phyloP scores from a whole-genome alignment of 1,140 invertebrate species.

The Calycopis cecrops region DNA sequence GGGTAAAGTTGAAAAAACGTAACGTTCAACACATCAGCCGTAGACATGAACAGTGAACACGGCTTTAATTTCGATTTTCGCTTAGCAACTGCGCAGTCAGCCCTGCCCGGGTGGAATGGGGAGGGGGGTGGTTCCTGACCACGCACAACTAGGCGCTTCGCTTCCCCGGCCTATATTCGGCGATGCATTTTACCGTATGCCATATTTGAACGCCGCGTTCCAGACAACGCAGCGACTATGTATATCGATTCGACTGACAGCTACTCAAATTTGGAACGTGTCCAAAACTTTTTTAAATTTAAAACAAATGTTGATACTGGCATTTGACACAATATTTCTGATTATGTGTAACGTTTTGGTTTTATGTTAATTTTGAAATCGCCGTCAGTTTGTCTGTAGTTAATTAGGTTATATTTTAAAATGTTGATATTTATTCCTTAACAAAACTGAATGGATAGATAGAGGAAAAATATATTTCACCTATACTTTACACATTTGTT shows the following conservation, averaged over 20 bases:
- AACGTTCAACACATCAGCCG: no score
- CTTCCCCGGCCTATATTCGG: constrained; percentile 67
- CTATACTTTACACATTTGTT: no score
- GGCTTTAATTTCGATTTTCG: constrained; percentile 12
- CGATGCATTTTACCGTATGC: constrained; percentile 51
- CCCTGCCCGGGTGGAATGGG: constrained; percentile 26
- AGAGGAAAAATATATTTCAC: no score
- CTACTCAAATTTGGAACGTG: neutral
- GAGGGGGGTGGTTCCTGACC: constrained; percentile 52
- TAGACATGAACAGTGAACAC: neutral
- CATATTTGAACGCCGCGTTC: constrained; percentile 40
- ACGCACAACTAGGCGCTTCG: constrained; percentile 51
- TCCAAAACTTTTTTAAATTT: constrained; percentile 1
- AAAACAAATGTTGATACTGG: no score
- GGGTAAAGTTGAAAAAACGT: no score
- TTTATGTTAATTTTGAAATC: no score
- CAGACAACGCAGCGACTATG: constrained; percentile 21
- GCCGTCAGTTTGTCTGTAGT: no score
- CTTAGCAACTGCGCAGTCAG: constrained; percentile 24
- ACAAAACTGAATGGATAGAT: no score
- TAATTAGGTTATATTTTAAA: no score
- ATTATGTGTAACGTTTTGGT: no score
- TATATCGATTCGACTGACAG: neutral
- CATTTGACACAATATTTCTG: no score
- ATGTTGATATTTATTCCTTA: no score